Base-by-base conservation (phyloP, 2,797 vertebrate genomes). In the Pangasius larnaudii region DNA sequence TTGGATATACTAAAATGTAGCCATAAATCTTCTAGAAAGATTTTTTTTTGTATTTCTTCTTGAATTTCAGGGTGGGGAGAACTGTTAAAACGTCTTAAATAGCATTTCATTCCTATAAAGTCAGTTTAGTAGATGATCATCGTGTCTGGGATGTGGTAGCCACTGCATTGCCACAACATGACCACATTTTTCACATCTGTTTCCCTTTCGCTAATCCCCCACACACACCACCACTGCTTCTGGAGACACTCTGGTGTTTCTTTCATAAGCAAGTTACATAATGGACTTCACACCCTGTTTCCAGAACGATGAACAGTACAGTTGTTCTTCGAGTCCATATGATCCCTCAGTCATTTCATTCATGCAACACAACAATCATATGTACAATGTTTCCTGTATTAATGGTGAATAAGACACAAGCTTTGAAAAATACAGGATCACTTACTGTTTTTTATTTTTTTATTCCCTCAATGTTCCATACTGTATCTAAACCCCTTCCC, bases 341-440 rank as follows among this genome's bases (percentile, higher is more conserved):
- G 84, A 65, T 90, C 89, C 90, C 83, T 91, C 89, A 86, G 88
- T 91, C 88, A 92, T 91, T 94, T 92, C 92, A 88, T 93, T 93
- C 92, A 92, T 91, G 90, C 90, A 89, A 92, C 65, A 87, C 89
- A 89, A 92, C 42, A 85, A 89, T 91, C 90, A 92, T 89, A 83
- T 88, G 90, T 92, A 91, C 86, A 82, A 14, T 3, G 46, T 67
- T 67, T 63, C 59, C 72, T 88, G 72, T 74, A 42, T 77, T 42
- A 67, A 56, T 53, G 30, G 19, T 74, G 79, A 46, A 5, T 56
- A 61, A 75, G 79, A 19, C 79, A 11, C 56, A 71, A 36, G 67
- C 58, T 51, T 83, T 80, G 7, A 59, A 87, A 77, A 84, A 65
- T 77, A 16, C 42, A 72, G 33, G 33, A 67, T 79, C 39, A 78